Percentiles rank a stretch among this genome's conserved stretches.
Evolutionary conservation across 2,113 vertebrate species (phyloP).

Genomic region (Plectropomus leopardus): DNA sequence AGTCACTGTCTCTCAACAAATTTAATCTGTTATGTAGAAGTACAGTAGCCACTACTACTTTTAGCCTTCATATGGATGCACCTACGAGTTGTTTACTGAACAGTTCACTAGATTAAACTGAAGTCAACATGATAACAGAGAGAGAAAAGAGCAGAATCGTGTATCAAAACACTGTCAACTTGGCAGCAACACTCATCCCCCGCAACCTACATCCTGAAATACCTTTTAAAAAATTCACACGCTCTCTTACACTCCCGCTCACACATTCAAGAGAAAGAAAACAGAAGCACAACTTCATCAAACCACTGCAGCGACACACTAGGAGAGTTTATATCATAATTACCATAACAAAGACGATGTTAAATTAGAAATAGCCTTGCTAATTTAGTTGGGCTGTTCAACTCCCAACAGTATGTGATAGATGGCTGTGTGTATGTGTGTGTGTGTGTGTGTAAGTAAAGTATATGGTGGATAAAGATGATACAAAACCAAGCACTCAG

Average conservation of each 20-base stretch:
- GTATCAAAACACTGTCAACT: slow-evolving; percentile 11
- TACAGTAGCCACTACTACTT: neutral
- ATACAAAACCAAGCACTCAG: slow-evolving; percentile 37
- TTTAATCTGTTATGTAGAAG: neutral
- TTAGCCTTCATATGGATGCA: slow-evolving; percentile 12
- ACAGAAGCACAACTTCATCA: slow-evolving; percentile 39
- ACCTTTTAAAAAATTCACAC: slow-evolving; percentile 44
- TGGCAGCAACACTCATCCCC: slow-evolving; percentile 4
- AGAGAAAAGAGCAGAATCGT: slow-evolving; percentile 20
- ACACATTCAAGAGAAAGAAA: slow-evolving; percentile 25
- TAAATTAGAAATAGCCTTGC: slow-evolving; percentile 66
- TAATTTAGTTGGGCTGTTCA: slow-evolving; percentile 54
- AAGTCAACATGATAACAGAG: slow-evolving; percentile 1
- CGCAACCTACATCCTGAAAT: slow-evolving; percentile 38
- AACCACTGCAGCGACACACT: slow-evolving; percentile 39
- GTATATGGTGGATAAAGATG: neutral
- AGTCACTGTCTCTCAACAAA: neutral
- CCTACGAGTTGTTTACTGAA: neutral
- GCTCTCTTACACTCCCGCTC: neutral
- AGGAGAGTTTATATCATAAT: slow-evolving; percentile 56
- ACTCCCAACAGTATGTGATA: slow-evolving; percentile 19
- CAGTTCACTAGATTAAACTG: neutral
- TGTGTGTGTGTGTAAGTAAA: slow-evolving; percentile 4
- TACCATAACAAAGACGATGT: slow-evolving; percentile 68
- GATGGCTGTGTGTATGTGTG: neutral